Base-by-base conservation (phyloP, 2,888 invertebrate genomes). In the Zootermopsis nevadensis region DNA sequence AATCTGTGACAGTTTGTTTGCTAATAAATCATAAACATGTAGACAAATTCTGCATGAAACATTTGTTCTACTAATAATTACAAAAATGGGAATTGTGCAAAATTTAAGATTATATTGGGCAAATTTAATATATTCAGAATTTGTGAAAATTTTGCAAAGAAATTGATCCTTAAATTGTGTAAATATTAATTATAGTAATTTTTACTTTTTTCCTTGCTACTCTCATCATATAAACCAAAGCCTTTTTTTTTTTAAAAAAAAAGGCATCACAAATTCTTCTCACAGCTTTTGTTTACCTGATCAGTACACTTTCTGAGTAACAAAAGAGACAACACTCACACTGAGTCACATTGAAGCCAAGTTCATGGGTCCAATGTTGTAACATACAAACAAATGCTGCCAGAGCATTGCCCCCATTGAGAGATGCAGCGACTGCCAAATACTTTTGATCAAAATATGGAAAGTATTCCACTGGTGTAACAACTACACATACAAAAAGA, bases 361-460 rank as follows among this genome's bases (percentile, higher is more conserved):
- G 91, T 86, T 95, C 95, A 86, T 94, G 90, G 86, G 94, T 93
- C 96, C 97, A 97, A 86, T 95, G 94, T 87, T 95, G 95, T 53
- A 95, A 89, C 92, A 94, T 95, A 88, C 93, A 93, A 0, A 97
- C 95, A 90, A 97, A 96, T 8, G 94, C 93, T 2, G 95, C 94
- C 30, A 97, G 89, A 22, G 94, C 94, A 89, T 97, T 97, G 8
- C 93, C 97, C 85, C 93, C 97, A 88, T 96, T 97, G 72, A 97
- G 89, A n/a, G 96, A 95, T 76, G 97, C 96, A 24, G 96, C 96
- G 10, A 96, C 95, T 8, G 95, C 95, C 82, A 97, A 89, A 89
- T 94, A 95, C 83, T 92, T 92, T n/a, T 92, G 92, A 82, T 93
- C 90, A 88, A 96, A 96, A 89, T 95, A 97, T 24, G 95, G 95